Evolutionary conservation across 2,797 vertebrate species (phyloP).

Genomic region (Mormyrops attenuatus): DNA sequence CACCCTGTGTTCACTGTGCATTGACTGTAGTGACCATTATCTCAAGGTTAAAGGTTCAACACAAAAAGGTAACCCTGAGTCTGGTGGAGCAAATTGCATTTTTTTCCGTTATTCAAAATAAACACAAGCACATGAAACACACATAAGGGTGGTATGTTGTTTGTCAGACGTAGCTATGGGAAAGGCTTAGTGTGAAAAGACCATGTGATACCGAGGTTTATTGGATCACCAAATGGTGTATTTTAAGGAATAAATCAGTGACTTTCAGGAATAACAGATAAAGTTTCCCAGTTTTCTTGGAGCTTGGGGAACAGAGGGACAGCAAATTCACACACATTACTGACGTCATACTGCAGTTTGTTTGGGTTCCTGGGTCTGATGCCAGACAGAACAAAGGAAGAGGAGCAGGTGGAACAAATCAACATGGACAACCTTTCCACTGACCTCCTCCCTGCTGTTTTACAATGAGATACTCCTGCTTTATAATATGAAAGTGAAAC

Average conservation of each 20-base stretch:
- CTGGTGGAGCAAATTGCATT: not conserved
- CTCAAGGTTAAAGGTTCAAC: slow-evolving; percentile 2
- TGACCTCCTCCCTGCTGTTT: not conserved
- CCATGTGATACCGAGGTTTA: not conserved
- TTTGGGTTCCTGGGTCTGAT: not conserved
- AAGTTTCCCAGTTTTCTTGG: not conserved
- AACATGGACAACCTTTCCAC: not conserved
- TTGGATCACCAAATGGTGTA: not conserved
- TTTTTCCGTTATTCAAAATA: not conserved
- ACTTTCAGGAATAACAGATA: not conserved
- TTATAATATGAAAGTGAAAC: not conserved
- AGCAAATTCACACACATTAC: not conserved
- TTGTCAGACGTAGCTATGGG: not conserved
- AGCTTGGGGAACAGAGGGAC: not conserved
- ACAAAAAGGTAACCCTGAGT: not conserved
- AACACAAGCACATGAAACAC: not conserved
- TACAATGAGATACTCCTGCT: not conserved
- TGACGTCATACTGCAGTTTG: not conserved
- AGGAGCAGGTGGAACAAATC: not conserved
- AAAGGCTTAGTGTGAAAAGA: not conserved
- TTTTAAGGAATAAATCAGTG: not conserved
- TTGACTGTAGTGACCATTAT: not conserved
- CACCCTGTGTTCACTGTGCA: not conserved
- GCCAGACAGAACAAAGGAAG: not conserved
- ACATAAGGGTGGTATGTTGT: not conserved